phyloP scores from a whole-genome alignment of 2,888 invertebrate genomes.

The Meganola albula region DNA sequence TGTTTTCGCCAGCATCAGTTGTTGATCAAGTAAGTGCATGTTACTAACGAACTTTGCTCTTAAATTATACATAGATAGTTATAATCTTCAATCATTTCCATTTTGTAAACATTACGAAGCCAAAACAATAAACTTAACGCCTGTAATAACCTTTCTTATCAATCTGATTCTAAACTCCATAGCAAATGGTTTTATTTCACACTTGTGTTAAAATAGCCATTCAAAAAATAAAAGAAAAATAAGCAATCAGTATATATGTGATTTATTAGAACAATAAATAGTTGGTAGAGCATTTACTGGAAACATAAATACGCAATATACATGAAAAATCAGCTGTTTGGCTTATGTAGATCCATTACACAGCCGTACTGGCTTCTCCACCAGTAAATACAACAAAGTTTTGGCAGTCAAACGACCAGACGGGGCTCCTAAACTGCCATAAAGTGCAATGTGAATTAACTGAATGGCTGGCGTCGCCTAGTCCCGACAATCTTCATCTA shows the following conservation, averaged over 20 bases:
- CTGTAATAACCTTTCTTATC: too few relatives aligned
- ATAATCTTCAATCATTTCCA: too few relatives aligned
- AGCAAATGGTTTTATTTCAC: too few relatives aligned
- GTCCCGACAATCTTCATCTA: slow-evolving; percentile 38
- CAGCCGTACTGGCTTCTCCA: slow-evolving; percentile 8
- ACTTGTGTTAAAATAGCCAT: too few relatives aligned
- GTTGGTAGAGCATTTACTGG: slow-evolving; percentile 6
- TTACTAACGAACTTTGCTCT: too few relatives aligned
- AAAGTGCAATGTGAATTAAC: slow-evolving; percentile 58
- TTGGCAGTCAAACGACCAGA: slow-evolving; percentile 50
- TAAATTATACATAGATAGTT: too few relatives aligned
- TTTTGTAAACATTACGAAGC: too few relatives aligned
- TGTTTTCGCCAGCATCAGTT: slow-evolving; percentile 65
- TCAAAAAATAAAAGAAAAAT: too few relatives aligned
- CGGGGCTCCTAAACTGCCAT: slow-evolving; percentile 51
- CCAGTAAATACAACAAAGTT: slow-evolving; percentile 31
- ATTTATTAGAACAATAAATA: too few relatives aligned
- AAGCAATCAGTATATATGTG: too few relatives aligned
- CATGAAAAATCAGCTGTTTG: slow-evolving; percentile 3
- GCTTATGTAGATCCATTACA: slow-evolving; percentile 13
- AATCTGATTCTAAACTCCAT: too few relatives aligned
- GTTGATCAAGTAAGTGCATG: slow-evolving; percentile 49
- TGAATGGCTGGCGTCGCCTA: slow-evolving; percentile 38
- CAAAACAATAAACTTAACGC: too few relatives aligned
- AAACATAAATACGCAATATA: neutral